Evolutionary conservation across 1,140 invertebrate species (phyloP), one percentile per base, ranked within the genome.

Genomic region (Brachionus asplanchnoidis): DNA sequence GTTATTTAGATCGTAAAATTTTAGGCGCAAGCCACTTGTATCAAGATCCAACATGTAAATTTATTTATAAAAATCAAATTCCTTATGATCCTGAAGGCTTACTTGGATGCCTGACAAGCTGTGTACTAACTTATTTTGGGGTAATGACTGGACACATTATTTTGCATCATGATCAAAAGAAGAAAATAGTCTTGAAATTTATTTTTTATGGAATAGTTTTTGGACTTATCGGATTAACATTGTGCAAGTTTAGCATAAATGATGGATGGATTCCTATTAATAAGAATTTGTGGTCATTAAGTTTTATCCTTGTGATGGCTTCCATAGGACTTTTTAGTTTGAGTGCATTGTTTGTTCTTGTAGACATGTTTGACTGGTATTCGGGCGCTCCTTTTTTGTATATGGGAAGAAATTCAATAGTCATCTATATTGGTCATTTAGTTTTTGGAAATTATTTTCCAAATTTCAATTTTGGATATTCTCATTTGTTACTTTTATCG

Each of bases 341-440:
- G 1, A 91, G 92, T 5, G 87, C 93, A 32, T 92, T 94, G 85
- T 96, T 95, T 89, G 89, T 94, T 9, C 86, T 95, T 20, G 92
- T 96, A 1, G 95, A 97, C 88, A 92, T 95, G 0, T 88, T 91
- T 66, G 89, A 92, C 44, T 89, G 93, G 85, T 97, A 95, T 95
- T 91, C 90, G 32, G 95, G 95, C 2, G 92, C 93, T 20, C 95
- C 95, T 6, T 95, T 97, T 87, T 91, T 91, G 85, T 93, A 92
- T 87, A 91, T 92, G 85, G 82, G 96, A 23, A 95, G 95, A 92
- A 98, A 98, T 90, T 93, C 95, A 9, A 93, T 97, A 17, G 90
- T 95, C 6, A 91, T 97, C 85, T 97, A 96, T 88, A 90, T 95
- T 7, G 95, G 95, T 0, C 95, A 97, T 88, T 92, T 91, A 7